Evolutionary conservation across 2,888 invertebrate genomes (phyloP).

Genomic region (Gandaritis pyraliata): DNA sequence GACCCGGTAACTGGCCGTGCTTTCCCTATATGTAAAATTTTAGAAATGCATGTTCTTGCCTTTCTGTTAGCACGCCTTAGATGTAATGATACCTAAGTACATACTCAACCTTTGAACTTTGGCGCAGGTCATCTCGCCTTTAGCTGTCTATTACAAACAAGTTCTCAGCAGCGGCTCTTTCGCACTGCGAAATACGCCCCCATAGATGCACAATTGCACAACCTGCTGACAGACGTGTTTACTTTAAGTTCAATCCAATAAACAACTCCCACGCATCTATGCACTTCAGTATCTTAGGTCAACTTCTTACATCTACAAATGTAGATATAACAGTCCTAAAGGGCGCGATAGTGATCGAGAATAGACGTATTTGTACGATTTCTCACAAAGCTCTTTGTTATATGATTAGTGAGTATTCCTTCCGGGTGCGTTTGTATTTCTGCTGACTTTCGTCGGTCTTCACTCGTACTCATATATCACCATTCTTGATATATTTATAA

Average conservation of each 20-base stretch:
- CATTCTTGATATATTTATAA: slow-evolving; percentile 7
- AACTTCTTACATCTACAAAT: slow-evolving; percentile 27
- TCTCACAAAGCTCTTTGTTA: slow-evolving; percentile 47
- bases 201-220: slow-evolving; percentile 15
- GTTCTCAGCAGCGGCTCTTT: background rate
- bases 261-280: slow-evolving; percentile 33
- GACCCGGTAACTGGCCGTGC: too few relatives aligned
- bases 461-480: slow-evolving; percentile 20
- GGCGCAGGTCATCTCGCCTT: background rate
- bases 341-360: slow-evolving; percentile 46
- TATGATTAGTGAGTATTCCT: slow-evolving; percentile 50
- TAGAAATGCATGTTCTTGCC: too few relatives aligned
- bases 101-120: slow-evolving; percentile 9
- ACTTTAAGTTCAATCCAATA: slow-evolving; percentile 16
- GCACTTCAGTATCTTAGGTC: slow-evolving; percentile 48
- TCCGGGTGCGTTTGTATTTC: slow-evolving; percentile 48
- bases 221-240: slow-evolving; percentile 30
- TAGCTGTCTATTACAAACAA: background rate
- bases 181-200: slow-evolving; percentile 13
- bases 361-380: slow-evolving; percentile 58
- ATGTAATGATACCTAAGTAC: background rate
- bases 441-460: slow-evolving; percentile 41
- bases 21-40: too few relatives aligned
- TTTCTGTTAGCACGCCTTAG: too few relatives aligned
- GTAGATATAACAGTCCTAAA: slow-evolving; percentile 1